Conservation (phyloP, 2,113 vertebrate genomes). For the Ascaphus truei region DNA sequence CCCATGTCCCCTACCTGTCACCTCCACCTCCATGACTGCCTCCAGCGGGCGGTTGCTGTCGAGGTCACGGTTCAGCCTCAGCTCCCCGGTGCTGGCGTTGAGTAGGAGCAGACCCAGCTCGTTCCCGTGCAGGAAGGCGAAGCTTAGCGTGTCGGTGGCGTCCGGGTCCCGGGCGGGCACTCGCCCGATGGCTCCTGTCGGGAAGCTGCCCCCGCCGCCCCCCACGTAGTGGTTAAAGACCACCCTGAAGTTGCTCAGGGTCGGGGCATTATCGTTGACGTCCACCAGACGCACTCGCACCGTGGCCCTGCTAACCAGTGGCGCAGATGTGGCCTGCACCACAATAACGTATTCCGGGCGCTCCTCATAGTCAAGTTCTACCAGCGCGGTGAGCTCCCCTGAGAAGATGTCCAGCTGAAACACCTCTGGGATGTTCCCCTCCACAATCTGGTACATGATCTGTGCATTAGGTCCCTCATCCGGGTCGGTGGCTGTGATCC, state of each 20-base stretch:
- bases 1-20: constrained; percentile 78
- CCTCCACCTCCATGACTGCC: constrained; percentile 88
- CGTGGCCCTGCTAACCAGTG: constrained; percentile 87
- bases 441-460: constrained; percentile 97
- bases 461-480: constrained; percentile 94
- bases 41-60: constrained; percentile 94
- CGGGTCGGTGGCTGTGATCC: constrained; percentile 85
- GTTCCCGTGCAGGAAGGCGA: constrained; percentile 84
- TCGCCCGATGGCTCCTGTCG: constrained; percentile 80
- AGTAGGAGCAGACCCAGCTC: constrained; percentile 87
- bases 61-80: constrained; percentile 82
- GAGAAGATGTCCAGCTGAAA: constrained; percentile 97
- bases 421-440: constrained; percentile 93
- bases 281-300: constrained; percentile 89
- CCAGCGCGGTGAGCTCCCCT: constrained; percentile 83
- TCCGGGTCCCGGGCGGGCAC: constrained; percentile 88
- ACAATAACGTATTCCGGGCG: constrained; percentile 85
- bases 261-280: constrained; percentile 84
- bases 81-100: constrained; percentile 83
- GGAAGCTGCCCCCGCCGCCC: constrained; percentile 86
- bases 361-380: constrained; percentile 87
- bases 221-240: constrained; percentile 97
- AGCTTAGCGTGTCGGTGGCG: constrained; percentile 80
- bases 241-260: constrained; percentile 92
- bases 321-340: constrained; percentile 91